These are phyloP conservation scores for Mylabris sibirica DNA, from an alignment of 2,888 invertebrate genomes.

Conservation along the genomic window DNA sequence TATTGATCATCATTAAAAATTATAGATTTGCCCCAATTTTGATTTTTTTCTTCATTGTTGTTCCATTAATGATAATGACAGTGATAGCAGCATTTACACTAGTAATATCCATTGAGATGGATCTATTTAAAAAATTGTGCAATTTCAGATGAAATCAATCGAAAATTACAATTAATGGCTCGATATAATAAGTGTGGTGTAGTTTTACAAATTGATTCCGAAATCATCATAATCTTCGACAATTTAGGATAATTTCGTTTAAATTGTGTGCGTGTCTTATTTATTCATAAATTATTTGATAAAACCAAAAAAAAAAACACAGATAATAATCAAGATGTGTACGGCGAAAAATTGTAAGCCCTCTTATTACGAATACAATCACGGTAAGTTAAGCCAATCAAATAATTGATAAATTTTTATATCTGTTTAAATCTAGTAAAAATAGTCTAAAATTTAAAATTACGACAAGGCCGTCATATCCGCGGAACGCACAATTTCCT, in stretches of 20 bases:
- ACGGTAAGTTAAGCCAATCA: slow-evolving; percentile 31
- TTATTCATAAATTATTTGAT: slow-evolving; percentile 17
- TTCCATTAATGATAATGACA: slow-evolving; percentile 16
- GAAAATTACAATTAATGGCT: slow-evolving; percentile 23
- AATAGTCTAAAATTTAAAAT: slow-evolving; percentile 27
- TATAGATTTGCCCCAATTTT: not conserved
- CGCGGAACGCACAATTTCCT: slow-evolving; percentile 37
- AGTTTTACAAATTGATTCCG: slow-evolving; percentile 14
- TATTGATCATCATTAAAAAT: no score
- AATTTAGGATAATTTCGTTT: slow-evolving; percentile 24
- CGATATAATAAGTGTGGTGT: slow-evolving; percentile 6
- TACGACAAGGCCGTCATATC: slow-evolving; percentile 38
- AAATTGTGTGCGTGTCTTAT: slow-evolving; percentile 23
- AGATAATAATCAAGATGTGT: slow-evolving; percentile 31
- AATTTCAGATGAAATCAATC: not conserved
- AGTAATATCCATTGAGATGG: not conserved
- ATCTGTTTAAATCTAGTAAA: slow-evolving; percentile 8
- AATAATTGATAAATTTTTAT: not conserved
- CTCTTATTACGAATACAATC: slow-evolving; percentile 38
- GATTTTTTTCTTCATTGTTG: no score
- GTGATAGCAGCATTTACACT: no score
- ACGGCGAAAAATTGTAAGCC: slow-evolving; percentile 37
- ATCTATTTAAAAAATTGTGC: not conserved
- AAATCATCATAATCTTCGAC: slow-evolving; percentile 22
- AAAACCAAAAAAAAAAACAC: slow-evolving; percentile 23